These are phyloP conservation scores for Serilophus lunatus DNA, from an alignment of 2,113 vertebrate genomes.

Conservation along the genomic window DNA sequence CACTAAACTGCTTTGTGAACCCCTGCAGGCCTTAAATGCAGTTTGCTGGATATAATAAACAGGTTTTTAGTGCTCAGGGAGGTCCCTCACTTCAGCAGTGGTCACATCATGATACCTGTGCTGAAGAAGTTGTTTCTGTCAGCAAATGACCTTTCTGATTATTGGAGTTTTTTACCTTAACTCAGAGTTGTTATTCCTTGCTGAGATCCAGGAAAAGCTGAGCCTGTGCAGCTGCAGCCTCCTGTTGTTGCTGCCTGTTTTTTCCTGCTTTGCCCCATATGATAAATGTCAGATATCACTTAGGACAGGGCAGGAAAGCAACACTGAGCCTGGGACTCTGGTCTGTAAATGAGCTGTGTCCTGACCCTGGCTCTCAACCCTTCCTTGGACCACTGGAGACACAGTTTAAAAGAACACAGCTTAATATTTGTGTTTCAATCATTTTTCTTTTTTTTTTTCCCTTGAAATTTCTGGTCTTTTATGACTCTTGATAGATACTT, in stretches of 20 bases:
- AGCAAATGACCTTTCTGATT: conserved; percentile 41
- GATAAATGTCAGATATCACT: conserved; percentile 37
- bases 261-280: neutral
- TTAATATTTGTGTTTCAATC: neutral
- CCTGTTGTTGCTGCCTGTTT: conserved; percentile 15
- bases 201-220: conserved; percentile 10
- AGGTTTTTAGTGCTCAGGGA: neutral
- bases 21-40: neutral
- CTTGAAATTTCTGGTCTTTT: neutral
- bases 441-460: neutral
- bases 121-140: conserved; percentile 21
- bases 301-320: conserved; percentile 36
- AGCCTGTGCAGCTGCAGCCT: conserved; percentile 39
- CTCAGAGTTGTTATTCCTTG: conserved; percentile 43
- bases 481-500: neutral
- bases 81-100: neutral
- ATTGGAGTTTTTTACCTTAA: conserved; percentile 13
- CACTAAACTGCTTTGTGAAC: neutral
- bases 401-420: neutral
- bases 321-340: neutral
- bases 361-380: conserved; percentile 15
- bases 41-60: neutral
- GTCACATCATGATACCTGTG: conserved; percentile 12
- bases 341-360: conserved; percentile 21
- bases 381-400: conserved; percentile 8